Percentiles rank a stretch among this genome's conserved stretches.
phyloP scores from a whole-genome alignment of 2,888 invertebrate genomes.

The Tenthredo amoena region DNA sequence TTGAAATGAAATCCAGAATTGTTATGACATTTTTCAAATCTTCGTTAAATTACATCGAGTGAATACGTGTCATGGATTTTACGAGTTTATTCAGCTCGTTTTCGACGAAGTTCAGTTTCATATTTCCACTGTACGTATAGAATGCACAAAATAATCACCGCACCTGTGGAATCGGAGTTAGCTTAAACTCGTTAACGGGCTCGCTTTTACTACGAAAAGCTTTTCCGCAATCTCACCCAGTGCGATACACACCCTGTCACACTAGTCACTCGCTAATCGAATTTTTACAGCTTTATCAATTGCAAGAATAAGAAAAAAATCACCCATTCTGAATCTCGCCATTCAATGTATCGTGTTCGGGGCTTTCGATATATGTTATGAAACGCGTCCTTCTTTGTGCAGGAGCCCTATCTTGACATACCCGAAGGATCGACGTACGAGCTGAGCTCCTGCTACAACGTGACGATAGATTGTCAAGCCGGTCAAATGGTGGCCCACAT shows the following conservation, averaged over 20 bases:
- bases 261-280: background rate
- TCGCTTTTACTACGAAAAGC: background rate
- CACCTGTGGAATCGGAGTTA: background rate
- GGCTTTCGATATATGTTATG: background rate
- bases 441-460: constrained; percentile 95
- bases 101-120: background rate
- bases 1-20: background rate
- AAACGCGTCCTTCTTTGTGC: constrained; percentile 64
- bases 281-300: background rate
- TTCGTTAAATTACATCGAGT: background rate
- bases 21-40: background rate
- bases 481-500: constrained; percentile 96
- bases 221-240: background rate
- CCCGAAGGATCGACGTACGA: constrained; percentile 96
- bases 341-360: background rate
- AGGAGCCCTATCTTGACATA: constrained; percentile 94
- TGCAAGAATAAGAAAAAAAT: background rate
- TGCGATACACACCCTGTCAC: background rate
- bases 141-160: background rate
- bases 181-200: background rate
- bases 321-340: background rate
- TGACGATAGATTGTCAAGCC: constrained; percentile 94
- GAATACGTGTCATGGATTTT: background rate
- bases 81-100: background rate
- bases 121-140: background rate